These are phyloP conservation scores for Gadus macrocephalus DNA, from an alignment of 2,113 vertebrate species.

Conservation along the genomic window DNA sequence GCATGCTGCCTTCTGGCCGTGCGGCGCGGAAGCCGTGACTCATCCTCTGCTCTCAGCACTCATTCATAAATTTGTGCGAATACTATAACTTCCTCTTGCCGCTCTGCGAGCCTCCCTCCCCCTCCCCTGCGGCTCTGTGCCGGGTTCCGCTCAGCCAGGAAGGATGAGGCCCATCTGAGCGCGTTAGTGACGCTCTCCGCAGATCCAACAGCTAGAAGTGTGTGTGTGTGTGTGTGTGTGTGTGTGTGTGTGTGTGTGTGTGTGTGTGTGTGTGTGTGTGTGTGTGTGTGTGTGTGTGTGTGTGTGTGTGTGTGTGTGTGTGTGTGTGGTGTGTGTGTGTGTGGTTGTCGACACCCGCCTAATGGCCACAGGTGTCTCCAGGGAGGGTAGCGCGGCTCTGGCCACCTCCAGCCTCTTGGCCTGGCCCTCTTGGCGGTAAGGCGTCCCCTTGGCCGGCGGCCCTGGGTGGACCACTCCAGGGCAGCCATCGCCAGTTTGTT, in stretches of 20 bases:
- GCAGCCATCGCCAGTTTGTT: conserved; percentile 57
- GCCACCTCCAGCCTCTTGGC: conserved; percentile 46
- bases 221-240: conserved; percentile 3
- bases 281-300: conserved; percentile 29
- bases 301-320: conserved; percentile 47
- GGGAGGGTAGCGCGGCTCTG: conserved; percentile 32
- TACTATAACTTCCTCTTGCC: conserved; percentile 61
- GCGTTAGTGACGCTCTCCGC: conserved; percentile 26
- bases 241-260: conserved; percentile 41
- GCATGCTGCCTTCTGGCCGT: conserved; percentile 59
- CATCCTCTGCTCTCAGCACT: conserved; percentile 62
- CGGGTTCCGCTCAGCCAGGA: conserved; percentile 52
- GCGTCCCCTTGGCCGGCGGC: conserved; percentile 51
- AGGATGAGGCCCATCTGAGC: conserved; percentile 43
- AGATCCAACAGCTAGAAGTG: conserved; percentile 11
- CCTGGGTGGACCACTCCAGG: conserved; percentile 51
- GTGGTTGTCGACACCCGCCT: conserved; percentile 58
- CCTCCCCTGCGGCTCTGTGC: conserved; percentile 35
- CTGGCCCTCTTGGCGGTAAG: conserved; percentile 48
- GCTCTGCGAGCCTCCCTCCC: conserved; percentile 17
- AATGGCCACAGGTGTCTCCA: conserved; percentile 64
- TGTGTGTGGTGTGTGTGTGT: conserved; percentile 1
- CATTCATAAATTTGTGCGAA: conserved; percentile 71
- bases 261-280: too few species aligned
- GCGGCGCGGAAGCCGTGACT: conserved; percentile 62